phyloP scores from a whole-genome alignment of 2,797 vertebrate species.

The Vireo griseus region DNA sequence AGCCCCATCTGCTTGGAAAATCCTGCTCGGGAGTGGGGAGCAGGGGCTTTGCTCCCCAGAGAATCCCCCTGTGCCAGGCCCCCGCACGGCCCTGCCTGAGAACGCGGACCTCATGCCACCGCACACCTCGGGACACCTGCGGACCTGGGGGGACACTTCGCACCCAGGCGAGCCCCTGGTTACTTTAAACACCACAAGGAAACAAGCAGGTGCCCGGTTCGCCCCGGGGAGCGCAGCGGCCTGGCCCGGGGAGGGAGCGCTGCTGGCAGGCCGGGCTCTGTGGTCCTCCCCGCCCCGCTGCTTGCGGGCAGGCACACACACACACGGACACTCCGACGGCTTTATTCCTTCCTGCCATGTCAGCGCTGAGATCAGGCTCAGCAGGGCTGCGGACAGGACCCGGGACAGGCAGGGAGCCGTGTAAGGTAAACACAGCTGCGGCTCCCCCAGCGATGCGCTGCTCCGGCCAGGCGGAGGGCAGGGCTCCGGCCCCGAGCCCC shows the following conservation, averaged over 20 bases:
- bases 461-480: accelerated
- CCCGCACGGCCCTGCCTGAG: accelerated
- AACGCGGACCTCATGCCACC: neutral
- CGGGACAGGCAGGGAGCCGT: neutral
- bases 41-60: accelerated
- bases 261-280: neutral
- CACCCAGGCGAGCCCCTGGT: neutral
- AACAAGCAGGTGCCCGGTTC: neutral
- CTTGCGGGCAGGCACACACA: neutral
- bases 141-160: neutral
- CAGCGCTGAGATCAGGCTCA: neutral
- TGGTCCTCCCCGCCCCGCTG: neutral
- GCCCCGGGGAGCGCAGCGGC: neutral
- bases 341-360: neutral
- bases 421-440: constrained; percentile 17
- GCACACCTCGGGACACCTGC: neutral
- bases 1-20: neutral
- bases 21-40: neutral
- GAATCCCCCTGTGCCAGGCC: neutral
- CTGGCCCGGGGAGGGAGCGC: neutral
- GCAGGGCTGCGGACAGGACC: neutral
- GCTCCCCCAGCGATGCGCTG: accelerated
- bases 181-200: neutral
- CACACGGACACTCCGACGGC: neutral
- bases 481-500: neutral